Evolutionary conservation across 2,797 vertebrate species (phyloP).

Genomic region (Brachyalestes nurse): DNA sequence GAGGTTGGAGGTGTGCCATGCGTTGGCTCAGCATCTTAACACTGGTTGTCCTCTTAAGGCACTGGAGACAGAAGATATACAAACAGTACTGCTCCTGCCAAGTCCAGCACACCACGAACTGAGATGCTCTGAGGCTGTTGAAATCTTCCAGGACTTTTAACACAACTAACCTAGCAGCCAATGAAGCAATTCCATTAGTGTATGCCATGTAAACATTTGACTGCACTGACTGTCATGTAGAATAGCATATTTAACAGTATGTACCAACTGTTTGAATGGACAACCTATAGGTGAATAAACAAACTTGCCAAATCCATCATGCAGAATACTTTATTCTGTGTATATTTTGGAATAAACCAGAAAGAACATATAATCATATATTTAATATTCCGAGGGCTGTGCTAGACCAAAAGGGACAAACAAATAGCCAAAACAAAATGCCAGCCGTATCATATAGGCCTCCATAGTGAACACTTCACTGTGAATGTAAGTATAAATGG

Average conservation of each 20-base stretch:
- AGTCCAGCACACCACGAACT: slow-evolving; percentile 23
- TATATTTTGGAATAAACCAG: no score
- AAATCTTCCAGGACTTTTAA: slow-evolving; percentile 15
- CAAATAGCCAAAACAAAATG: background rate
- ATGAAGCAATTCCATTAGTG: slow-evolving; percentile 1
- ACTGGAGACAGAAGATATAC: slow-evolving; percentile 50
- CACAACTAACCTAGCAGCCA: slow-evolving; percentile 22
- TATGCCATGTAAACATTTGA: slow-evolving; percentile 1
- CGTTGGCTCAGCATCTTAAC: slow-evolving; percentile 52
- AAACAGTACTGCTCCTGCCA: slow-evolving; percentile 51
- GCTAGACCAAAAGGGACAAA: background rate
- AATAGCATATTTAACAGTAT: background rate
- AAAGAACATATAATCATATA: background rate
- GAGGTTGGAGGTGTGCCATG: slow-evolving; percentile 51
- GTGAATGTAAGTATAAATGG: background rate
- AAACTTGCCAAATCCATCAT: background rate
- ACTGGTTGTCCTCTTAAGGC: slow-evolving; percentile 45
- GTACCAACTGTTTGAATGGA: background rate
- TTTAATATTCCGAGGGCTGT: background rate
- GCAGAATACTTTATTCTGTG: no score
- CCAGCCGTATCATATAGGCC: background rate
- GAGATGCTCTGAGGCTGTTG: slow-evolving; percentile 20
- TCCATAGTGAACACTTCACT: background rate
- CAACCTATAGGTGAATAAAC: background rate
- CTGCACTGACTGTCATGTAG: background rate